phyloP scores from a whole-genome alignment of 1,140 invertebrate genomes.

The Drosophila teissieri region DNA sequence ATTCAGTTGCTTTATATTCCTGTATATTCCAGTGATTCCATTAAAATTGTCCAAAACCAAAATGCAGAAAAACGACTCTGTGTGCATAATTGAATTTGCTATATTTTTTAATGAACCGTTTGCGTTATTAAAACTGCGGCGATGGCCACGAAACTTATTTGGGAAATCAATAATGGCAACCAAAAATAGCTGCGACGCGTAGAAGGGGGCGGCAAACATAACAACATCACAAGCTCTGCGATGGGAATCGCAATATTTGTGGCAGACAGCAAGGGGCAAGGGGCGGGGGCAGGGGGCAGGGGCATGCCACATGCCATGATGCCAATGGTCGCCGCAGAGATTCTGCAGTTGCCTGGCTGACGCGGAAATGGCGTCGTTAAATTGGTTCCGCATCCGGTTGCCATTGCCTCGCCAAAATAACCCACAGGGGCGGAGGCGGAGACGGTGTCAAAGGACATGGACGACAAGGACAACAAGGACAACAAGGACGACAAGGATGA shows the following conservation, averaged over 20 bases:
- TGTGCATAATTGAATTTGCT: slow-evolving; percentile 22
- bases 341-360: slow-evolving; percentile 46
- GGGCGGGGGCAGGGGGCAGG: slow-evolving; percentile 7
- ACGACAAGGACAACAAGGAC: background rate
- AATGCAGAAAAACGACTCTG: slow-evolving; percentile 12
- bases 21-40: background rate
- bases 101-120: slow-evolving; percentile 22
- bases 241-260: background rate
- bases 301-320: slow-evolving; percentile 36
- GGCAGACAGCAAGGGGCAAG: slow-evolving; percentile 8
- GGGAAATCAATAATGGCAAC: slow-evolving; percentile 23
- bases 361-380: slow-evolving; percentile 58
- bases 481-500: background rate
- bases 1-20: background rate
- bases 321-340: slow-evolving; percentile 53
- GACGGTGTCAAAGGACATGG: background rate
- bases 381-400: slow-evolving; percentile 61
- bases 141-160: slow-evolving; percentile 12
- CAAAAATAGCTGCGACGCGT: background rate
- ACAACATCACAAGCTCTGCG: background rate
- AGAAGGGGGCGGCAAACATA: background rate
- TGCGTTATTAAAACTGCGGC: slow-evolving; percentile 12
- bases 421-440: background rate
- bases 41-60: background rate
- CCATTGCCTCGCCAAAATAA: slow-evolving; percentile 28